Evolutionary conservation across 2,888 invertebrate genomes (phyloP).

Genomic region (Monoplex corrugatus): DNA sequence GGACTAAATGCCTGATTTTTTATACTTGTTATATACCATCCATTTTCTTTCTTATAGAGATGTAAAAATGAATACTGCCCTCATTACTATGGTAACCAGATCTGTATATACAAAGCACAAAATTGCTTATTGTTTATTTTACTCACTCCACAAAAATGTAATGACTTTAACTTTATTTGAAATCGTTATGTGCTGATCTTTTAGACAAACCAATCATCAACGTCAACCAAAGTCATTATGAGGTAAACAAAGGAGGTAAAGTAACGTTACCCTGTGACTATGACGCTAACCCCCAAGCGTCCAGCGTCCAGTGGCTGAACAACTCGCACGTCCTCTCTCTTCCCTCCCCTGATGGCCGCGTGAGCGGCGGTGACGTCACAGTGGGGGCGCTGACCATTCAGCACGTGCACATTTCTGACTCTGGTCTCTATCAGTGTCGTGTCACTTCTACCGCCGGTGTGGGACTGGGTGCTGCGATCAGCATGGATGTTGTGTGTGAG

Average conservation of each 20-base stretch:
- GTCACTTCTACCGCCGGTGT: constrained; percentile 13
- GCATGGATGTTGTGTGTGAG: not conserved
- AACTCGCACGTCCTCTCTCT: not conserved
- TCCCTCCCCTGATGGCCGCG: constrained; percentile 4
- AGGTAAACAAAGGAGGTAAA: not conserved
- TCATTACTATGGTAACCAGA: too few relatives aligned
- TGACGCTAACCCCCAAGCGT: not conserved
- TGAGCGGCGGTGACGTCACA: not conserved
- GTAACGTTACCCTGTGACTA: constrained; percentile 39
- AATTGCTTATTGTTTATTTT: not conserved
- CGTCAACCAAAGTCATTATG: not conserved
- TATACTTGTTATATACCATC: too few relatives aligned
- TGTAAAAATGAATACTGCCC: too few relatives aligned
- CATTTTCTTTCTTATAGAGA: too few relatives aligned
- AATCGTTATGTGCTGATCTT: not conserved
- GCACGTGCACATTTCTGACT: not conserved
- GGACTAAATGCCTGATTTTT: too few relatives aligned
- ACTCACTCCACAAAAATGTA: too few relatives aligned
- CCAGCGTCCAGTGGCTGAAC: constrained; percentile 36
- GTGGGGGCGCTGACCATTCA: not conserved
- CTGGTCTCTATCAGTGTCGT: constrained; percentile 3
- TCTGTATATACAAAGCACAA: not conserved
- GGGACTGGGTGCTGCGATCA: not conserved
- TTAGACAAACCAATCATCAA: not conserved
- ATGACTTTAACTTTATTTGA: too few relatives aligned